Percentiles rank a stretch among this genome's conserved stretches.
Conservation (phyloP, 2,113 vertebrate species). For the Eleginops maclovinus region DNA sequence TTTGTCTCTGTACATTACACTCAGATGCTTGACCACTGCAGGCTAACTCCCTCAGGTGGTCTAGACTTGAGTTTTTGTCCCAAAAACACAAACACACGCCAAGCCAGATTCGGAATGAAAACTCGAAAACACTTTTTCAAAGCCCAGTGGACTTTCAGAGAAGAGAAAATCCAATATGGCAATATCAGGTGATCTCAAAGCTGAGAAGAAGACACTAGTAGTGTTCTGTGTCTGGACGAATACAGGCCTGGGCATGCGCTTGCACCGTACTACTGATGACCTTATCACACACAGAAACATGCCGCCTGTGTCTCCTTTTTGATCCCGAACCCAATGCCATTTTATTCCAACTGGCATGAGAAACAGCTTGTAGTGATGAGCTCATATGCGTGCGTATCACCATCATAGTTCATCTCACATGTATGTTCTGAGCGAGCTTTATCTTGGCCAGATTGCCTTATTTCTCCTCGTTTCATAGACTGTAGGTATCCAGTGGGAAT, state of each 20-base stretch:
- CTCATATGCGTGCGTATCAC: constrained; percentile 38
- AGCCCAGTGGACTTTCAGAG: constrained; percentile 23
- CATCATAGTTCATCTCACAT: constrained; percentile 39
- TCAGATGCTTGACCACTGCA: constrained; percentile 64
- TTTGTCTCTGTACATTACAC: constrained; percentile 77
- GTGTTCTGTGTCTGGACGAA: constrained; percentile 26
- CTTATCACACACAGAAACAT: constrained; percentile 11
- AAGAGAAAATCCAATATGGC: constrained; percentile 21
- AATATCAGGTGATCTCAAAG: constrained; percentile 26
- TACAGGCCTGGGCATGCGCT: not conserved
- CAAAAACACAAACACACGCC: constrained; percentile 2
- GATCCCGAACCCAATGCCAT: not conserved
- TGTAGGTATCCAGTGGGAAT: constrained; percentile 37
- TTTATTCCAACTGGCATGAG: constrained; percentile 33
- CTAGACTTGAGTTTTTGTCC: constrained; percentile 41
- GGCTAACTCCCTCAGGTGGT: constrained; percentile 53
- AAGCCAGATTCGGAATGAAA: constrained; percentile 34
- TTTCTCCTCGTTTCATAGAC: constrained; percentile 8
- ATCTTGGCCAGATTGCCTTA: constrained; percentile 29
- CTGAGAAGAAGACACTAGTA: not conserved
- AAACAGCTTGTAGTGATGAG: constrained; percentile 31
- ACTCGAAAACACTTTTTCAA: constrained; percentile 24
- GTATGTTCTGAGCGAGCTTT: constrained; percentile 31
- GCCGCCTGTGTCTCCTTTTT: constrained; percentile 14
- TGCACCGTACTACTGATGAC: constrained; percentile 7